Conservation (phyloP, 2,797 vertebrate genomes). For the Gouania willdenowi region DNA sequence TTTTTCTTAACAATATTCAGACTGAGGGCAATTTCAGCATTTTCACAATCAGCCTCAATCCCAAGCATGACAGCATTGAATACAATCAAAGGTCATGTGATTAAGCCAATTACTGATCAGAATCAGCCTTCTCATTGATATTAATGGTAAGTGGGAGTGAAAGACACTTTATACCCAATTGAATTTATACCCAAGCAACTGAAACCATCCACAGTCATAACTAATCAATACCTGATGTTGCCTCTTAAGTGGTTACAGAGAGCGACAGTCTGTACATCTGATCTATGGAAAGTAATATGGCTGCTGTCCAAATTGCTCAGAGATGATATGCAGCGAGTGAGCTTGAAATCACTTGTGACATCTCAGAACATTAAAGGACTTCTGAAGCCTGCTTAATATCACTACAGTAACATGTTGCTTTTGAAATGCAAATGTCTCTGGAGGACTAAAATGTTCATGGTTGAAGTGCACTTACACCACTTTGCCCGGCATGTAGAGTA, state of each 20-base stretch:
- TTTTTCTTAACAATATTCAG: background rate
- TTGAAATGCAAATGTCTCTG: background rate
- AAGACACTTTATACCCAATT: constrained; percentile 26
- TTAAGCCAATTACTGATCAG: background rate
- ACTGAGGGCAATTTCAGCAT: background rate
- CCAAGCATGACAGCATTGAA: background rate
- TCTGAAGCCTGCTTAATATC: too few relatives aligned
- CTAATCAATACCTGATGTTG: constrained; percentile 33
- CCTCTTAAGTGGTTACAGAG: constrained; percentile 32
- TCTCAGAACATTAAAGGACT: constrained; percentile 4
- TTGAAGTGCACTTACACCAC: constrained; percentile 81
- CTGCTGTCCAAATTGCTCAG: constrained; percentile 32
- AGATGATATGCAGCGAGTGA: constrained; percentile 21
- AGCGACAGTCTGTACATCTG: constrained; percentile 16
- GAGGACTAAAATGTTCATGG: background rate
- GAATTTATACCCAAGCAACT: constrained; percentile 37
- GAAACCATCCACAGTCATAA: constrained; percentile 1
- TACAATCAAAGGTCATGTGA: constrained; percentile 1
- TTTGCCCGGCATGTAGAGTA: constrained; percentile 92
- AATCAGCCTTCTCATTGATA: constrained; percentile 4
- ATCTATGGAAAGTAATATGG: constrained; percentile 43
- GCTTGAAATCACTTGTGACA: constrained; percentile 20
- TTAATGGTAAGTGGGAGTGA: constrained; percentile 14
- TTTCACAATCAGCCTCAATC: background rate
- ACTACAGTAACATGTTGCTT: background rate